phyloP scores from a whole-genome alignment of 2,797 vertebrate genomes.

The Sebastes hopkinsi region DNA sequence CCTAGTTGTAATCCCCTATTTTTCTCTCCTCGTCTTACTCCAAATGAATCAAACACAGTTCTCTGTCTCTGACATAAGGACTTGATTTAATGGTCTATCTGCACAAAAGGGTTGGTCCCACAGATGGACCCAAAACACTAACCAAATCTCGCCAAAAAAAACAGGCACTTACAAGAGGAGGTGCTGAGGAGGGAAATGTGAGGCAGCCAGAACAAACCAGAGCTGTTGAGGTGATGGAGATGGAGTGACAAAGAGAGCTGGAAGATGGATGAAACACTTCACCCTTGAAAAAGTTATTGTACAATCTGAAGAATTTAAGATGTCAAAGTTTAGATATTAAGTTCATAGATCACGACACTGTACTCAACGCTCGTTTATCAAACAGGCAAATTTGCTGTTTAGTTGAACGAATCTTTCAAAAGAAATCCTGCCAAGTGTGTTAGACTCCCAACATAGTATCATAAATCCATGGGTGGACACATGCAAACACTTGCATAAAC shows the following conservation, averaged over 20 bases:
- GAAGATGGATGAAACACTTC: neutral
- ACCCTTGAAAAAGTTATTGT: neutral
- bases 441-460: slow-evolving; percentile 28
- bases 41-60: neutral
- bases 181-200: neutral
- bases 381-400: neutral
- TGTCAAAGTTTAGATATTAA: slow-evolving; percentile 17
- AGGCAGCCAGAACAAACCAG: neutral
- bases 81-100: slow-evolving; percentile 4
- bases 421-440: slow-evolving; percentile 34
- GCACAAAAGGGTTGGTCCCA: neutral
- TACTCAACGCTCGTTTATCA: slow-evolving; percentile 25
- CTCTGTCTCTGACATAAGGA: neutral
- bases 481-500: slow-evolving; percentile 36
- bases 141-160: slow-evolving; percentile 10
- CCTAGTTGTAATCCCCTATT: neutral
- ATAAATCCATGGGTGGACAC: slow-evolving; percentile 48
- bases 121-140: neutral
- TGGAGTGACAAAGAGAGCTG: slow-evolving; percentile 9
- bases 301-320: slow-evolving; percentile 20
- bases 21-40: neutral
- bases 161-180: neutral
- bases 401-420: slow-evolving; percentile 1
- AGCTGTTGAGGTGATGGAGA: slow-evolving; percentile 29
- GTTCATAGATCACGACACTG: neutral